These are phyloP conservation scores for Acanthopagrus latus DNA, from an alignment of 2,797 vertebrate species.

Conservation along the genomic window DNA sequence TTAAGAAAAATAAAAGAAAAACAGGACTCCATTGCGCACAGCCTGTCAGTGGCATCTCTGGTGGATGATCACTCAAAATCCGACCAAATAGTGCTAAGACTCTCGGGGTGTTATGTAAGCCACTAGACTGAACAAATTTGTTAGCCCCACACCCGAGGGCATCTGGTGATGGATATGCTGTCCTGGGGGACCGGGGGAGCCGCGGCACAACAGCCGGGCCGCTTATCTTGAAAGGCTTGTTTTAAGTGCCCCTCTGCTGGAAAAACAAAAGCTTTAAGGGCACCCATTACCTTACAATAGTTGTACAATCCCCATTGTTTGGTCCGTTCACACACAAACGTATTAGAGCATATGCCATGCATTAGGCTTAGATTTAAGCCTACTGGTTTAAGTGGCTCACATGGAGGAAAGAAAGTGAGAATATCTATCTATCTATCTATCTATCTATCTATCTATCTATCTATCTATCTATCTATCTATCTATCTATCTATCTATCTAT, in stretches of 20 bases:
- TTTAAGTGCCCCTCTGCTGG: slow-evolving; percentile 82
- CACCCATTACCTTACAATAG: slow-evolving; percentile 82
- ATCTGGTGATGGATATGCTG: slow-evolving; percentile 86
- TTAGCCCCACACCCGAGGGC: slow-evolving; percentile 83
- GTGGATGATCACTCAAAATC: slow-evolving; percentile 72
- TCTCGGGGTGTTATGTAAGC: slow-evolving; percentile 84
- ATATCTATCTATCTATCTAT: no score
- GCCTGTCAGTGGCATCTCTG: slow-evolving; percentile 53
- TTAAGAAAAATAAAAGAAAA: slow-evolving; percentile 60
- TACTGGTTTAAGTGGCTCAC: slow-evolving; percentile 6
- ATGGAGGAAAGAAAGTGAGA: slow-evolving; percentile 4
- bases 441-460: no score
- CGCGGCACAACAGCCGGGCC: slow-evolving; percentile 76
- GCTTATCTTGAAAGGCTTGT: slow-evolving; percentile 84
- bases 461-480: no score
- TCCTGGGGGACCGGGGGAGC: slow-evolving; percentile 78
- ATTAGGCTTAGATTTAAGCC: slow-evolving; percentile 44
- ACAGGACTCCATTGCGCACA: slow-evolving; percentile 14
- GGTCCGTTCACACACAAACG: slow-evolving; percentile 65
- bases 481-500: no score
- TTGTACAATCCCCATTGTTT: slow-evolving; percentile 75
- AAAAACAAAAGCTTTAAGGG: slow-evolving; percentile 85
- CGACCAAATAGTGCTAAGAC: slow-evolving; percentile 67
- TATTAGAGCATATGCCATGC: slow-evolving; percentile 73
- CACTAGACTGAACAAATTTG: slow-evolving; percentile 84